Evolutionary conservation across 2,797 vertebrate species (phyloP).

Genomic region (Galaxias olidus): DNA sequence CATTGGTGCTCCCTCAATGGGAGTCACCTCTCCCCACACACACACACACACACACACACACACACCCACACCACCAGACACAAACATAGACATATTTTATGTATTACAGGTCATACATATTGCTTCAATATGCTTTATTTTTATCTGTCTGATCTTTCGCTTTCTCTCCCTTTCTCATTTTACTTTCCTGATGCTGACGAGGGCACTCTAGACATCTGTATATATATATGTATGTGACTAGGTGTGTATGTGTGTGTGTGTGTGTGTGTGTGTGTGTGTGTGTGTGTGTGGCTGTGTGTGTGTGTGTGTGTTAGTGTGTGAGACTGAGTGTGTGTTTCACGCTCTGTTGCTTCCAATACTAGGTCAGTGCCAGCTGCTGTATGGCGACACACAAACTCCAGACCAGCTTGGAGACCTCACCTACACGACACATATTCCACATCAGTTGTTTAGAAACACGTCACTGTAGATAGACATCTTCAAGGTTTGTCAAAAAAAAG

Average conservation of each 20-base stretch:
- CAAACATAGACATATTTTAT: not conserved
- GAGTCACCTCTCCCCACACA: conserved; percentile 10
- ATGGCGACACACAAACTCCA: too few species aligned
- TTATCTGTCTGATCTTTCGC: not conserved
- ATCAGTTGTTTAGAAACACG: too few species aligned
- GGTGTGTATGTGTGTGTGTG: not conserved
- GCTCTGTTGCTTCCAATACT: not conserved
- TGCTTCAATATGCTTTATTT: not conserved
- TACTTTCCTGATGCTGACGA: too few species aligned
- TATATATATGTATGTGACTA: too few species aligned
- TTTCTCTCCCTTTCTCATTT: too few species aligned
- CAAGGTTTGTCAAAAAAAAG: too few species aligned
- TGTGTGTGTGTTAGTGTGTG: conserved; percentile 1
- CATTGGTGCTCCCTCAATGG: conserved; percentile 27
- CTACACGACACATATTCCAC: too few species aligned
- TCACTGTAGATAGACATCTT: too few species aligned
- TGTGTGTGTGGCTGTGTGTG: not conserved
- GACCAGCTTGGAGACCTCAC: too few species aligned
- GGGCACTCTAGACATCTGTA: too few species aligned
- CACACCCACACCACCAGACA: not conserved
- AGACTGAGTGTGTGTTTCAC: conserved; percentile 3
- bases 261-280: conserved; percentile 1
- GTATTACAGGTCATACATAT: too few species aligned
- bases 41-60: conserved; percentile 3
- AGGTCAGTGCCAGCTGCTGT: not conserved